phyloP scores from a whole-genome alignment of 2,797 vertebrate genomes.

The Poeciliopsis infans region DNA sequence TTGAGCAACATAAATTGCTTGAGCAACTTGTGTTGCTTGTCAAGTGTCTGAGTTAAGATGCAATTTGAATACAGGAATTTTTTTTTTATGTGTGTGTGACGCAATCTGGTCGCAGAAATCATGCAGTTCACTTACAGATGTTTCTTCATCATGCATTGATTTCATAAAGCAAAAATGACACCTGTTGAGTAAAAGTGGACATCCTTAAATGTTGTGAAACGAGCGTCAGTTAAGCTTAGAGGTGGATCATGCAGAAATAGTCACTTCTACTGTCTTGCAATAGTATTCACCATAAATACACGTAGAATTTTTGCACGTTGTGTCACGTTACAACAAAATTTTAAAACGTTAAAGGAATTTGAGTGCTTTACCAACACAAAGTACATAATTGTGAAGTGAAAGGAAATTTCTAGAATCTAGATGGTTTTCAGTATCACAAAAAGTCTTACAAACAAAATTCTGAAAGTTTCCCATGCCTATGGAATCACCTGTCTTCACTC shows the following conservation, averaged over 20 bases:
- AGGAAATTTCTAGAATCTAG: neutral
- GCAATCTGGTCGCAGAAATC: conserved; percentile 40
- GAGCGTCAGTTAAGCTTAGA: conserved; percentile 26
- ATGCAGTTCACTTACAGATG: conserved; percentile 22
- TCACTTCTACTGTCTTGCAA: neutral
- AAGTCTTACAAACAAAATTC: neutral
- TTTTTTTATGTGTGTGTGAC: conserved; percentile 30
- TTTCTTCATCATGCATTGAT: conserved; percentile 48
- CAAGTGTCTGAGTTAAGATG: conserved; percentile 49
- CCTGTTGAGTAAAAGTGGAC: conserved; percentile 62
- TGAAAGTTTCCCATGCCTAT: neutral
- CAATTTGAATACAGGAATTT: conserved; percentile 48
- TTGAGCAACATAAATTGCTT: conserved; percentile 63
- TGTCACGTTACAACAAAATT: neutral
- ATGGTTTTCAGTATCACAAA: neutral
- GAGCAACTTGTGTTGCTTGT: neutral
- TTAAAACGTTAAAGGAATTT: neutral
- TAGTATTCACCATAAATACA: neutral
- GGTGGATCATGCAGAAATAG: conserved; percentile 19
- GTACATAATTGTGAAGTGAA: neutral
- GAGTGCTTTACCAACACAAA: neutral
- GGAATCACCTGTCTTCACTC: neutral
- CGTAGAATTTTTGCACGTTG: neutral
- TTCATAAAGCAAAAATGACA: conserved; percentile 55
- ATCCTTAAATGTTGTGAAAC: conserved; percentile 49